phyloP scores from a whole-genome alignment of 2,888 invertebrate genomes.

The Epistrophe eligans region DNA sequence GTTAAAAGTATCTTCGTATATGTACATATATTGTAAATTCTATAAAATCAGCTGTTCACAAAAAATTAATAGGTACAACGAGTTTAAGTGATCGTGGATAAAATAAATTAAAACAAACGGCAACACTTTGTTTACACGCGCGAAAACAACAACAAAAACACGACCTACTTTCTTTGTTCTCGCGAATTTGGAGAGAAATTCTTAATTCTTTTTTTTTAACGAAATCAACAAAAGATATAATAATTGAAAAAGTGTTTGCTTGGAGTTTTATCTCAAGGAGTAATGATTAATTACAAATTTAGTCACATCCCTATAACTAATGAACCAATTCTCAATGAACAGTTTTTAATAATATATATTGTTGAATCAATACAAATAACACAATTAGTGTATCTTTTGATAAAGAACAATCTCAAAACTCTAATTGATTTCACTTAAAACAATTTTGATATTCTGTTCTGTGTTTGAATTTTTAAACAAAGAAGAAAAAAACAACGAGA shows the following conservation, averaged over 20 bases:
- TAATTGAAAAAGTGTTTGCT: constrained; percentile 18
- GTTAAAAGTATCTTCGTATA: not conserved
- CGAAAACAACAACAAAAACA: constrained; percentile 7
- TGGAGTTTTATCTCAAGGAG: constrained; percentile 10
- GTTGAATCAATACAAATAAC: constrained; percentile 48
- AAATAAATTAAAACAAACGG: constrained; percentile 18
- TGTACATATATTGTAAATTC: not conserved
- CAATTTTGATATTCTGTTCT: not conserved
- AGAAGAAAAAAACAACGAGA: constrained; percentile 25
- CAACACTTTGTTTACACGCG: constrained; percentile 58
- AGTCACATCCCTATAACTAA: constrained; percentile 48
- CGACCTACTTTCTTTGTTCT: constrained; percentile 70
- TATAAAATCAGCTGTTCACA: constrained; percentile 21
- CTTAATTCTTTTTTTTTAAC: not conserved
- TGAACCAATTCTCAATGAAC: constrained; percentile 42
- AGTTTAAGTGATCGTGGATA: constrained; percentile 32
- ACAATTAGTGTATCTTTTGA: constrained; percentile 56
- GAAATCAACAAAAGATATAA: not conserved
- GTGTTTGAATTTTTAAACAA: constrained; percentile 7
- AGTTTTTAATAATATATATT: constrained; percentile 30
- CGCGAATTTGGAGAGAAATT: constrained; percentile 51
- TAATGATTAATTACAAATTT: constrained; percentile 67
- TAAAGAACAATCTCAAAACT: constrained; percentile 55
- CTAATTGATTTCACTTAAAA: constrained; percentile 69
- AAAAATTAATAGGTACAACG: no score